Percentiles rank a stretch among this genome's conserved stretches.
Evolutionary conservation across 2,113 vertebrate genomes (phyloP).

Genomic region (Taurulus bubalis): DNA sequence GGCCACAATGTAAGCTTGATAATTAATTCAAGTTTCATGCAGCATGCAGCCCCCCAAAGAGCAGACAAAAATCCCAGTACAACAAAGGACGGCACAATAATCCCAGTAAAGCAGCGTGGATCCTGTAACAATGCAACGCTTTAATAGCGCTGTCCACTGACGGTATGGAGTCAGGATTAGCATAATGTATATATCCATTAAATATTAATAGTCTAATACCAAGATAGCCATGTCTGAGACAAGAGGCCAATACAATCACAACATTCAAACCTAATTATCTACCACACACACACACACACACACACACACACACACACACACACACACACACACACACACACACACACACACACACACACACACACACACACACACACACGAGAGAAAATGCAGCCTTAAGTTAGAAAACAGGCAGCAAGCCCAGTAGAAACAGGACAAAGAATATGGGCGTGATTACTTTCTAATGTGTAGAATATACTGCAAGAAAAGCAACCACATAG

Average conservation of each 20-base stretch:
- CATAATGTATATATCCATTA: neutral
- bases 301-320: neutral
- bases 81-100: constrained; percentile 30
- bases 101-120: constrained; percentile 13
- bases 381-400: neutral
- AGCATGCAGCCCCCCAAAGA: constrained; percentile 28
- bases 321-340: no score
- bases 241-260: neutral
- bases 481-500: neutral
- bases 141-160: constrained; percentile 3
- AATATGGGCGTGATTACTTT: neutral
- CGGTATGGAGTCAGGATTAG: neutral
- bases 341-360: no score
- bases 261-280: neutral
- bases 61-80: constrained; percentile 8
- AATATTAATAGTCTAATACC: neutral
- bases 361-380: no score
- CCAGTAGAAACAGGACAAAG: constrained; percentile 2
- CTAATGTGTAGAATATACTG: neutral
- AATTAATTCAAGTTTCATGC: constrained; percentile 39
- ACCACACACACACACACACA: constrained; percentile 4
- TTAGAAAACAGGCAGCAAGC: neutral
- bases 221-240: neutral
- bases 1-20: constrained; percentile 43
- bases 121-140: constrained; percentile 4